Evolutionary conservation across 2,888 invertebrate genomes (phyloP).

Genomic region (Microchrysa polita): DNA sequence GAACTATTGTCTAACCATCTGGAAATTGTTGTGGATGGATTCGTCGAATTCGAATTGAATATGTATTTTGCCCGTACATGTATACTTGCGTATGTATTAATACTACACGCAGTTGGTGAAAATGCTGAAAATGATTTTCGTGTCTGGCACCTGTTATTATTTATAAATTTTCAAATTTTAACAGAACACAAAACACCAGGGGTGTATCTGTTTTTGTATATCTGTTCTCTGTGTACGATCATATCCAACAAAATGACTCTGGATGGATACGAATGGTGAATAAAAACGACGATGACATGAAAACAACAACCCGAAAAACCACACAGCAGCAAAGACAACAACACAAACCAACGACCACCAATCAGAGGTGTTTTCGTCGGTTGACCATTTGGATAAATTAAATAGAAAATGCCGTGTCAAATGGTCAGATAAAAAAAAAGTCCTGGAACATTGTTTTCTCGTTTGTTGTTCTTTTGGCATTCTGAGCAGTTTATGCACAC

Average conservation of each 20-base stretch:
- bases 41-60: too few species aligned
- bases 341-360: conserved; percentile 28
- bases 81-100: too few species aligned
- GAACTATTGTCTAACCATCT: conserved; percentile 1
- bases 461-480: too few species aligned
- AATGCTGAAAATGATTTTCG: conserved; percentile 8
- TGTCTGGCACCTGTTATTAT: conserved; percentile 43
- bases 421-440: conserved; percentile 18
- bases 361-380: conserved; percentile 29
- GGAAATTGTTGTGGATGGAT: neutral
- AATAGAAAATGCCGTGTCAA: conserved; percentile 36
- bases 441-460: neutral
- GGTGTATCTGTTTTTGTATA: too few species aligned
- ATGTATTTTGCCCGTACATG: too few species aligned
- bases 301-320: neutral
- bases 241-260: too few species aligned
- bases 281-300: too few species aligned
- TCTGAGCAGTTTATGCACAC: too few species aligned
- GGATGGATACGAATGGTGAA: too few species aligned
- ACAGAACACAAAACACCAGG: conserved; percentile 9
- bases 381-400: conserved; percentile 33
- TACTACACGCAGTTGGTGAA: too few species aligned
- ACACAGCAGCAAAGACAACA: conserved; percentile 10
- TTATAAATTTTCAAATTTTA: conserved; percentile 42
- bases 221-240: too few species aligned